These are phyloP conservation scores for Arothron firmamentum DNA, from an alignment of 2,113 vertebrate species.

Conservation along the genomic window DNA sequence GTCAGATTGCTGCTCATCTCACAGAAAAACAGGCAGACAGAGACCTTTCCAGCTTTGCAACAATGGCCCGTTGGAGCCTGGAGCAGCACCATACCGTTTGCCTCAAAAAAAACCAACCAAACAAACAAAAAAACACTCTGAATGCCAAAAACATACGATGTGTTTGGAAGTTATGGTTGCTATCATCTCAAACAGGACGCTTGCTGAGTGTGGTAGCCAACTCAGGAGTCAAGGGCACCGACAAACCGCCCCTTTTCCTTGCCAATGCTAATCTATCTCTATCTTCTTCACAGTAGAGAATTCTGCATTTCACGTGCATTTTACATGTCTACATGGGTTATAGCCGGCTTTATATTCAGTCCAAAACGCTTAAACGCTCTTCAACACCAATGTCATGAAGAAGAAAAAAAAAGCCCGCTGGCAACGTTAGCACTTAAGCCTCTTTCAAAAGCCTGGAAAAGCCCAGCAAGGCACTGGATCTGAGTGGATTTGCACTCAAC, in stretches of 20 bases:
- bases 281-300: constrained; percentile 42
- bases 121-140: too few species aligned
- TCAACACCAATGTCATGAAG: constrained; percentile 47
- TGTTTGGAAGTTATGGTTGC: constrained; percentile 35
- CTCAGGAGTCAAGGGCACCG: constrained; percentile 30
- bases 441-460: constrained; percentile 58
- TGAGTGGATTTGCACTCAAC: constrained; percentile 40
- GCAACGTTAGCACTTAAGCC: constrained; percentile 65
- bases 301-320: constrained; percentile 44
- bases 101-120: constrained; percentile 23
- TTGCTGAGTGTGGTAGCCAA: constrained; percentile 33
- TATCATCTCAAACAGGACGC: constrained; percentile 51
- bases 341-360: constrained; percentile 44
- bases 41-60: constrained; percentile 21
- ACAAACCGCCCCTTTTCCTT: constrained; percentile 30
- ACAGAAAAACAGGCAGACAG: constrained; percentile 24
- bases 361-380: constrained; percentile 58
- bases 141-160: constrained; percentile 47
- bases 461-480: constrained; percentile 47
- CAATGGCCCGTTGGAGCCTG: constrained; percentile 28
- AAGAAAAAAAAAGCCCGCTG: constrained; percentile 37
- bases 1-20: constrained; percentile 24
- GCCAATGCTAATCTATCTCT: constrained; percentile 23
- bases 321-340: constrained; percentile 44
- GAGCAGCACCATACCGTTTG: constrained; percentile 21